Conservation (phyloP, 1,140 invertebrate genomes). For the Charaxes varanes region DNA sequence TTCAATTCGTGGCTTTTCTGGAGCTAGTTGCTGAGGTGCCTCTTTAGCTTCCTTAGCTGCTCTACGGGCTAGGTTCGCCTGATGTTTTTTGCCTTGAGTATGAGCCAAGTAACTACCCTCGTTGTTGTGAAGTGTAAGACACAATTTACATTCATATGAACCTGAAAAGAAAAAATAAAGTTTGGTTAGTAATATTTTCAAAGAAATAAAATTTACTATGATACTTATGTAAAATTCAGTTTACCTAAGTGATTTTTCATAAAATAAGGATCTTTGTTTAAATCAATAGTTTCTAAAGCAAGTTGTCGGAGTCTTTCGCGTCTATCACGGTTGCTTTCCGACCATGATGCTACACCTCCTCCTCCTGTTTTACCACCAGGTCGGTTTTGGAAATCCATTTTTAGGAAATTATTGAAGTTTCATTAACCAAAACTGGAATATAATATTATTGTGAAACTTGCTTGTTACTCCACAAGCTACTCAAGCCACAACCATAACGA, state of each 20-base stretch:
- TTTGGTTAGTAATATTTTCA: background rate
- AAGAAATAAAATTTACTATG: background rate
- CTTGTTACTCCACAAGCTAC: no score
- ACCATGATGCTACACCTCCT: conserved; percentile 98
- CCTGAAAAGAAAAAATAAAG: conserved; percentile 73
- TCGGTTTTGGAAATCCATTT: conserved; percentile 96
- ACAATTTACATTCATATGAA: conserved; percentile 99
- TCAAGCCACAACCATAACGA: no score
- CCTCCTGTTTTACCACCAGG: conserved; percentile 99
- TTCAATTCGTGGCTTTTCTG: conserved; percentile 95
- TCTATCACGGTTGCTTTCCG: conserved; percentile 97
- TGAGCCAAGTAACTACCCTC: conserved; percentile 99
- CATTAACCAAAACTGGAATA: background rate
- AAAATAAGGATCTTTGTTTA: conserved; percentile 99
- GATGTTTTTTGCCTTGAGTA: conserved; percentile 99
- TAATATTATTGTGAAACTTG: background rate
- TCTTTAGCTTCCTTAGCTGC: conserved; percentile 99
- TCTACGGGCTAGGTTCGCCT: conserved; percentile 97
- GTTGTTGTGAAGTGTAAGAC: conserved; percentile 99
- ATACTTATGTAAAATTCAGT: conserved; percentile 1
- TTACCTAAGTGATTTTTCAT: conserved; percentile 98
- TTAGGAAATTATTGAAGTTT: background rate
- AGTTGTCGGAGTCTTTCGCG: conserved; percentile 96
- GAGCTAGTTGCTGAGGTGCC: conserved; percentile 90
- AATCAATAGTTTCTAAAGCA: conserved; percentile 98